Evolutionary conservation across 1,140 invertebrate genomes (phyloP), one percentile per base, ranked within the genome.

Genomic region (Stegodyphus mimosarum): DNA sequence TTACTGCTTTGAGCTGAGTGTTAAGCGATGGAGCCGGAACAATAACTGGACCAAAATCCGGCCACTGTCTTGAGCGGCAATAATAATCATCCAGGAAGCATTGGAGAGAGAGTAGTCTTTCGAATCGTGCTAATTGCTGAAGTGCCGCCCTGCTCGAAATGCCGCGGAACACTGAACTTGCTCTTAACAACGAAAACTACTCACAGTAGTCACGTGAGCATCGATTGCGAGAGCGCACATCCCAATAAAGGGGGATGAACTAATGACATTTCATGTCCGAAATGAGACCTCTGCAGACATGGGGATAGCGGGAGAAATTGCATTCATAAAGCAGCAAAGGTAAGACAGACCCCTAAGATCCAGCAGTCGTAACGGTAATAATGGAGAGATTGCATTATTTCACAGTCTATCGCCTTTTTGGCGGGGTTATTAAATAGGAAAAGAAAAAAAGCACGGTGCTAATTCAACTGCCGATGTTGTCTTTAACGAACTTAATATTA

Each of bases 211-310:
- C 75, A 77, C 60, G 75, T 49, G 33, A 66, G 63, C 75, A 77
- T 77, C 75, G 75, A 77, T 77, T 77, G 15, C 60, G 10, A 15
- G 64, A 33, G 33, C 33, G 75, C 49, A 15, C 60, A 50, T 49
- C 63, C 75, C 50, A 51, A 77, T 66, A 60, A 60, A 60, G 63
- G 75, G 18, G 63, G 33, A n/a, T 64, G 75, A 64, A 66, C 75
- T 77, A 77, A 77, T 77, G 75, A 77, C 75, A 67, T 77, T 67
- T 77, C 55, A 66, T 77, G 75, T 77, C 75, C 75, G 75, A 77
- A 77, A 77, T 77, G 75, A 67, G 64, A 77, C 75, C 9, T 9
- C 15, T 77, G 75, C 64, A 18, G 63, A 67, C 75, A 66, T 49
- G 18, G 17, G 33, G 33, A 33, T 33, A 33, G 33, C 33, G 33